phyloP scores from a whole-genome alignment of 2,113 vertebrate genomes.

The Oryzias woworae region DNA sequence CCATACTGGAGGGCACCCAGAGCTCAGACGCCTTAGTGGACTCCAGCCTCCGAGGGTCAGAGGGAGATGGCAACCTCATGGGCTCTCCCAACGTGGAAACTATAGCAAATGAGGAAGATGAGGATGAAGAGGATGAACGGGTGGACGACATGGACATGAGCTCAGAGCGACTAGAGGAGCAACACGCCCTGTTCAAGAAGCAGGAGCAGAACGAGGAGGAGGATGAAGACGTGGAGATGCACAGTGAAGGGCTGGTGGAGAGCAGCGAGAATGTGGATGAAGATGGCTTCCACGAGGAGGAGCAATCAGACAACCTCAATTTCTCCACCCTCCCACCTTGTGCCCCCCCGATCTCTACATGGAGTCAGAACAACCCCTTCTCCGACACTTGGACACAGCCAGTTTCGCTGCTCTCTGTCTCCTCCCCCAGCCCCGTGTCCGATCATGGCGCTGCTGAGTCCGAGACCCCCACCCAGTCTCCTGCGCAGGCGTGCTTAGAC shows the following conservation, averaged over 20 bases:
- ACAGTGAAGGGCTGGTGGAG: slow-evolving; percentile 72
- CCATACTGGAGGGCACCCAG: slow-evolving; percentile 68
- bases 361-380: slow-evolving; percentile 74
- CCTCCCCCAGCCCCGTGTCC: slow-evolving; percentile 62
- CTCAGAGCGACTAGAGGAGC: slow-evolving; percentile 68
- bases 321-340: slow-evolving; percentile 25
- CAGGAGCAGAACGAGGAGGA: slow-evolving; percentile 68
- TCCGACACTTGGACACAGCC: slow-evolving; percentile 72
- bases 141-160: slow-evolving; percentile 75
- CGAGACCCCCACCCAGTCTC: slow-evolving; percentile 67
- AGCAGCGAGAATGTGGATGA: slow-evolving; percentile 69
- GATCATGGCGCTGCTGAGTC: slow-evolving; percentile 61
- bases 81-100: slow-evolving; percentile 78
- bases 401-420: slow-evolving; percentile 53
- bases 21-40: slow-evolving; percentile 70
- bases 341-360: slow-evolving; percentile 47
- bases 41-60: slow-evolving; percentile 67
- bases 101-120: slow-evolving; percentile 73
- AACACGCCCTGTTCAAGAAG: slow-evolving; percentile 56
- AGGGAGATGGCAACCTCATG: slow-evolving; percentile 70
- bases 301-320: slow-evolving; percentile 70
- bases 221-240: slow-evolving; percentile 79
- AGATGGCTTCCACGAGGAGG: slow-evolving; percentile 73
- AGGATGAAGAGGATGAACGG: slow-evolving; percentile 68
- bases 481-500: slow-evolving; percentile 62